Evolutionary conservation across 1,140 invertebrate species (phyloP).

Genomic region (Hormaphis cornu): DNA sequence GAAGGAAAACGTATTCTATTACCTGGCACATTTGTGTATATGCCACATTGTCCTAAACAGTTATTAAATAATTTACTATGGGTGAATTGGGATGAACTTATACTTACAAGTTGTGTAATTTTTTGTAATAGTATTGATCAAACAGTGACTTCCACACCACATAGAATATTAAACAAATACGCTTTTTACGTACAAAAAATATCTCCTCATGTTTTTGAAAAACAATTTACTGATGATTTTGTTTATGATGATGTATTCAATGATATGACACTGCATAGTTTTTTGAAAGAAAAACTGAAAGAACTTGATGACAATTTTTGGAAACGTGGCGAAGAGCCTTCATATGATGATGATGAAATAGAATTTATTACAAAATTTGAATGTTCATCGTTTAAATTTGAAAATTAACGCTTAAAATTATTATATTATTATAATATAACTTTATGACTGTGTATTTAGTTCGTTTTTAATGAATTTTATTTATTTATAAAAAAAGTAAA

Average conservation of each 20-base stretch:
- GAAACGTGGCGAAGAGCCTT: conserved; percentile 20
- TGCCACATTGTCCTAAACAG: conserved; percentile 34
- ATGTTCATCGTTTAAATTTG: neutral
- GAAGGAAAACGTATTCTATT: conserved; percentile 15
- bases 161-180: conserved; percentile 20
- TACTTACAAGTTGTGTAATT: conserved; percentile 26
- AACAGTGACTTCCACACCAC: conserved; percentile 21
- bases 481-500: no score
- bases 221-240: conserved; percentile 22
- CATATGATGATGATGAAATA: conserved; percentile 26
- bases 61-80: conserved; percentile 34
- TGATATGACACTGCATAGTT: conserved; percentile 33
- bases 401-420: neutral
- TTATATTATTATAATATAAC: neutral
- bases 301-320: conserved; percentile 25
- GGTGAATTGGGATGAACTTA: conserved; percentile 29
- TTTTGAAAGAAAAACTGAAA: conserved; percentile 9
- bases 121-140: conserved; percentile 32
- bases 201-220: conserved; percentile 10
- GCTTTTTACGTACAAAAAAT: conserved; percentile 29
- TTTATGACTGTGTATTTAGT: neutral
- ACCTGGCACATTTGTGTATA: conserved; percentile 29
- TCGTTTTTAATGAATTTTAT: neutral
- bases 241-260: conserved; percentile 34
- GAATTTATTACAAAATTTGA: conserved; percentile 31